Percentiles rank a stretch among this genome's conserved stretches.
Evolutionary conservation across 2,888 invertebrate species (phyloP).

Genomic region (Psococerastis gibbosa): DNA sequence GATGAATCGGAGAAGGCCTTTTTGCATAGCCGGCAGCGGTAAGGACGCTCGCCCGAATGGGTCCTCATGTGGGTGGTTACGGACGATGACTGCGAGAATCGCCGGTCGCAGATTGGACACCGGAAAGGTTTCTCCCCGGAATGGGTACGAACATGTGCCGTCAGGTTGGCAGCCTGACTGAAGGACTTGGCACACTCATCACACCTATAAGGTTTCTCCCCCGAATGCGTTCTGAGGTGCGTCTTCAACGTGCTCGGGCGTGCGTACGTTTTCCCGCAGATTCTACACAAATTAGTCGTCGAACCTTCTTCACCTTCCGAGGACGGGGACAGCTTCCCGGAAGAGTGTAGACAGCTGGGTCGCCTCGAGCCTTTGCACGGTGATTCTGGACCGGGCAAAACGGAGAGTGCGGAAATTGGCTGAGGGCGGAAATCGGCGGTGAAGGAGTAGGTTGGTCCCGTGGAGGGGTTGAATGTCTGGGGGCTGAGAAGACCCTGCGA

Average conservation of each 20-base stretch:
- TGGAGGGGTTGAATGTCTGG: conserved; percentile 34
- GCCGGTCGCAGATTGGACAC: conserved; percentile 90
- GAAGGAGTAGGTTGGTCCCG: conserved; percentile 59
- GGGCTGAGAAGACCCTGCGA: conserved; percentile 43
- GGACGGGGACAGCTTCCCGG: background rate
- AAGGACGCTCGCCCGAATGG: conserved; percentile 99
- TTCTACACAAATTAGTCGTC: conserved; percentile 77
- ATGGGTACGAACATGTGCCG: conserved; percentile 91
- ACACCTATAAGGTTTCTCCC: conserved; percentile 31
- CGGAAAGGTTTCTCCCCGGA: conserved; percentile 96
- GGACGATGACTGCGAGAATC: conserved; percentile 88
- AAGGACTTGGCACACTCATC: conserved; percentile 92
- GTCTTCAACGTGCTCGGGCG: conserved; percentile 69
- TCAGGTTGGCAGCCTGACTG: conserved; percentile 95
- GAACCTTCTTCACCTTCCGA: conserved; percentile 47
- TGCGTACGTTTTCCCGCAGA: conserved; percentile 94
- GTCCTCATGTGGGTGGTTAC: conserved; percentile 99
- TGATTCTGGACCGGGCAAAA: conserved; percentile 27
- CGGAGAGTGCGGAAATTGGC: conserved; percentile 35
- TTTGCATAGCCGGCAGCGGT: conserved; percentile 83
- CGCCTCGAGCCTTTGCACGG: conserved; percentile 35
- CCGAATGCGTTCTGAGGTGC: conserved; percentile 22
- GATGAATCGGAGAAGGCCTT: conserved; percentile 99
- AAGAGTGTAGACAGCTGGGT: background rate
- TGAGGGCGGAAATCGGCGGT: conserved; percentile 62